Percentiles rank a stretch among this genome's conserved stretches.
Evolutionary conservation across 2,797 vertebrate species (phyloP).

Genomic region (Sciurus carolinensis): DNA sequence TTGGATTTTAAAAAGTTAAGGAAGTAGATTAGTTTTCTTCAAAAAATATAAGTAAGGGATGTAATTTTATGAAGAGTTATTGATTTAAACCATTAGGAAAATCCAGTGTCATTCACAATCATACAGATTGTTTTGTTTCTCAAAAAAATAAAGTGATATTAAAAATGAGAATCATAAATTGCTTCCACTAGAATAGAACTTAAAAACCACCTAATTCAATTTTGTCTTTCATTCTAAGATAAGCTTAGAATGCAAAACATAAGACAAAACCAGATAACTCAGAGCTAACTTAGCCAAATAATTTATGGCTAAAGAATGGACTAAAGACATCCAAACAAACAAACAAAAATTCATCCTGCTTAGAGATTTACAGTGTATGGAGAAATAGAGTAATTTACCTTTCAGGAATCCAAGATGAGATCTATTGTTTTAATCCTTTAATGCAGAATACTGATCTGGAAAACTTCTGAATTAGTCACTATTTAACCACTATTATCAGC

Average conservation of each 20-base stretch:
- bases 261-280: neutral
- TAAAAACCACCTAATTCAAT: neutral
- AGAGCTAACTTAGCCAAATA: constrained; percentile 17
- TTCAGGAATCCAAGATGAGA: neutral
- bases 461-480: neutral
- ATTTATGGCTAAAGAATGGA: constrained; percentile 23
- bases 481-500: neutral
- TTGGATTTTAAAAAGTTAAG: neutral
- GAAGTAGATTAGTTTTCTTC: neutral
- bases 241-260: neutral
- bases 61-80: neutral
- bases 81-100: neutral
- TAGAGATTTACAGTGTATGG: neutral
- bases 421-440: neutral
- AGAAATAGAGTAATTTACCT: constrained; percentile 18
- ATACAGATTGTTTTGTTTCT: neutral
- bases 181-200: neutral
- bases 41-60: neutral
- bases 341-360: neutral
- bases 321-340: neutral
- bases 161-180: constrained; percentile 22
- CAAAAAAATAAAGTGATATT: constrained; percentile 4
- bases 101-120: neutral
- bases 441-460: neutral
- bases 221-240: neutral